Percentiles rank a stretch among this genome's conserved stretches.
phyloP scores from a whole-genome alignment of 2,888 invertebrate species.

The Drosophila quinaria region DNA sequence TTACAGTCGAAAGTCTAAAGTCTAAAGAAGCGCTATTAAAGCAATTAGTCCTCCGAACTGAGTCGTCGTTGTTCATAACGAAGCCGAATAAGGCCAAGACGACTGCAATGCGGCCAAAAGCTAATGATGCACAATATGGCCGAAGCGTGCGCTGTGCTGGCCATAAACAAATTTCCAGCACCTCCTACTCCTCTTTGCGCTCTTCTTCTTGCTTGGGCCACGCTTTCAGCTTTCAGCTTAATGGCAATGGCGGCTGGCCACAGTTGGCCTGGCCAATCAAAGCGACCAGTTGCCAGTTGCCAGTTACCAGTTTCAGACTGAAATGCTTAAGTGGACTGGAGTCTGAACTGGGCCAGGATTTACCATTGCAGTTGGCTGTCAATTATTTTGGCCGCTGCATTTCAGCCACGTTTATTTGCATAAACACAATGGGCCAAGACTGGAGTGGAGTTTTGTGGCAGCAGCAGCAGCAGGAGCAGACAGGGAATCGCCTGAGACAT shows the following conservation, averaged over 20 bases:
- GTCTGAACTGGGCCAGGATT: constrained; percentile 47
- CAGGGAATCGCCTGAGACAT: constrained; percentile 62
- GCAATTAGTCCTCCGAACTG: constrained; percentile 55
- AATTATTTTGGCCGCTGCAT: constrained; percentile 46
- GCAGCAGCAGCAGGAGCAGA: constrained; percentile 35
- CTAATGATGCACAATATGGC: constrained; percentile 68
- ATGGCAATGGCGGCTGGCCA: constrained; percentile 61
- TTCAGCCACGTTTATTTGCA: constrained; percentile 57
- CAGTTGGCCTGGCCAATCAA: constrained; percentile 65
- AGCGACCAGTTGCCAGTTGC: constrained; percentile 69
- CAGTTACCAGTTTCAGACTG: constrained; percentile 46
- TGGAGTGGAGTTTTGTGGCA: constrained; percentile 2
- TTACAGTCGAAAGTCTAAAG: constrained; percentile 35
- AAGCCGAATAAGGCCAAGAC: constrained; percentile 34
- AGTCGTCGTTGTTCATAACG: constrained; percentile 22
- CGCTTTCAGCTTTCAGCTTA: constrained; percentile 43
- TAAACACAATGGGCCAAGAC: constrained; percentile 48
- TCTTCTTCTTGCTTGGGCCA: constrained; percentile 37
- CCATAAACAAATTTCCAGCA: constrained; percentile 58
- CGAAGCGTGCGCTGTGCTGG: constrained; percentile 25
- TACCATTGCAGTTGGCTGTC: constrained; percentile 38
- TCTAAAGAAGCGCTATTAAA: constrained; percentile 59
- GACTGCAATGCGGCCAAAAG: constrained; percentile 27
- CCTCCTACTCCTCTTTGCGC: constrained; percentile 6
- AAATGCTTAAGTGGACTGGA: constrained; percentile 7